A percentile compares a stretch with the other conserved stretches of the same genome.
phyloP scores from a whole-genome alignment of 2,888 invertebrate species.

The Opisthograptis luteolata region DNA sequence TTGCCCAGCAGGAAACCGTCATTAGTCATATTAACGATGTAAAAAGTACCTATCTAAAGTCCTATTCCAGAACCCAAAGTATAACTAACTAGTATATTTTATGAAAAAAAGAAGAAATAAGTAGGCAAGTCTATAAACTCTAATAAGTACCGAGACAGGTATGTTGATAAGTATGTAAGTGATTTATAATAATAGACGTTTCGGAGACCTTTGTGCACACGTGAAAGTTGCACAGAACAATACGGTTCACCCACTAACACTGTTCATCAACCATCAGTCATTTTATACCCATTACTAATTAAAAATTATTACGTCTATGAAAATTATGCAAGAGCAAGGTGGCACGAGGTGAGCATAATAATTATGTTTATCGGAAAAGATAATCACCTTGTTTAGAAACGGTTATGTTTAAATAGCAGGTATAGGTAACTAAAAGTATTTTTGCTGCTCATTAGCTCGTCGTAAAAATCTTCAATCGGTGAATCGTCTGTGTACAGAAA shows the following conservation, averaged over 20 bases:
- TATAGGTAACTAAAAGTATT: constrained; percentile 9
- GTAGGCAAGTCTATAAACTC: not conserved
- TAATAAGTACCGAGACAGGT: too few species aligned
- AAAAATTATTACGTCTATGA: not conserved
- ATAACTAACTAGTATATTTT: too few species aligned
- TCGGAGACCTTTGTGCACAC: constrained; percentile 11
- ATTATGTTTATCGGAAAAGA: constrained; percentile 8
- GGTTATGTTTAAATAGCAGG: not conserved
- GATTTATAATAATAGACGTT: constrained; percentile 12
- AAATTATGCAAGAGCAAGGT: constrained; percentile 3
- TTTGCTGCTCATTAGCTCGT: constrained; percentile 15
- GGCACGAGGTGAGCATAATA: not conserved
- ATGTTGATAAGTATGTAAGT: too few species aligned
- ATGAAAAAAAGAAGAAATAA: too few species aligned
- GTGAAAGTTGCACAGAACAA: constrained; percentile 21
- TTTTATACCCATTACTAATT: constrained; percentile 6
- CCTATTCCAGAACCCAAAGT: too few species aligned
- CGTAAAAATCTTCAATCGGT: constrained; percentile 4
- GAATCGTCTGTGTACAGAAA: constrained; percentile 35
- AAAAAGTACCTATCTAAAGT: too few species aligned
- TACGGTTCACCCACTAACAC: not conserved
- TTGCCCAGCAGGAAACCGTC: too few species aligned
- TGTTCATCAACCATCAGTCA: not conserved
- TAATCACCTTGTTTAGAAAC: constrained; percentile 2
- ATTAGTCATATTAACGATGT: too few species aligned